Conservation (phyloP, 2,888 invertebrate species). For the Heliconius erato region DNA sequence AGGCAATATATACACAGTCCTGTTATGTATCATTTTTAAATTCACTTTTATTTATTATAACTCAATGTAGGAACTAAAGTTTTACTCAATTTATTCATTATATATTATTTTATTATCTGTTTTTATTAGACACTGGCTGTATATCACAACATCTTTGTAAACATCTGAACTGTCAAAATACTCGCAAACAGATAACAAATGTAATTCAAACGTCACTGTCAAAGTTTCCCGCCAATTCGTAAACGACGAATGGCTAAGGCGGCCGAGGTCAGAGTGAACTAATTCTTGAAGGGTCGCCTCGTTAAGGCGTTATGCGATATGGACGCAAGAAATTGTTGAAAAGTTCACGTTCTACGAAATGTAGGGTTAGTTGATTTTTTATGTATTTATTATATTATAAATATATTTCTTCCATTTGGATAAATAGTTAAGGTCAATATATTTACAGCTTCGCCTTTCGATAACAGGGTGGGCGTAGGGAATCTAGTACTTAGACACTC, state of each 20-base stretch:
- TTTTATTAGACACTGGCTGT: neutral
- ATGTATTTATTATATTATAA: neutral
- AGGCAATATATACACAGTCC: conserved; percentile 82
- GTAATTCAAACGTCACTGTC: conserved; percentile 52
- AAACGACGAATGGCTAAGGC: conserved; percentile 66
- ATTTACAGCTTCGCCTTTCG: too few species aligned
- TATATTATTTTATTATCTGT: neutral
- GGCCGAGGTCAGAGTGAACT: conserved; percentile 70
- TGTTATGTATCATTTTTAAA: conserved; percentile 76
- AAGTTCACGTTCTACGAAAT: conserved; percentile 41
- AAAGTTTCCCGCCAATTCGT: conserved; percentile 68
- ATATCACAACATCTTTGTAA: neutral
- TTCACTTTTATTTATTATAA: conserved; percentile 7
- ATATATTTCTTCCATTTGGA: neutral
- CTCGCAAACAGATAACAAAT: conserved; percentile 45
- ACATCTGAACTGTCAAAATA: conserved; percentile 28
- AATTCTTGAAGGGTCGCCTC: conserved; percentile 58
- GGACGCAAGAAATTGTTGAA: conserved; percentile 50
- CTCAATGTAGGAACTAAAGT: neutral
- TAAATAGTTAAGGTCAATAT: too few species aligned
- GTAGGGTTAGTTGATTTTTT: conserved; percentile 34
- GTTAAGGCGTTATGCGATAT: conserved; percentile 70
- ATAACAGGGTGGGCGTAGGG: too few species aligned
- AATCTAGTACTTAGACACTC: too few species aligned
- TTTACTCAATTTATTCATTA: neutral